These are phyloP conservation scores for Manacus vitellinus DNA, from an alignment of 2,113 vertebrate species.

Conservation along the genomic window DNA sequence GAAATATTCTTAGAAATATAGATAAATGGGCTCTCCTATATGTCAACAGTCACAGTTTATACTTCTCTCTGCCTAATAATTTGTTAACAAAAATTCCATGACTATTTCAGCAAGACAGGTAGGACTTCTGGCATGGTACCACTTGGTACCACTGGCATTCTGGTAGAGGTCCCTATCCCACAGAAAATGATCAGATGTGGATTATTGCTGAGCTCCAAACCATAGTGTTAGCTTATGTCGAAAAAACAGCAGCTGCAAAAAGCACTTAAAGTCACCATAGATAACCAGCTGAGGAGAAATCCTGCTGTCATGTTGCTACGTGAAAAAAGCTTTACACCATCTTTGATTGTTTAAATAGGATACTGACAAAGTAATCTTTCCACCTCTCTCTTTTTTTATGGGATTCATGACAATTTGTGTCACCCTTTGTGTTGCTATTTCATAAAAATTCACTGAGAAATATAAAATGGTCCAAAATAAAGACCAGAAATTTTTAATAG, in stretches of 20 bases:
- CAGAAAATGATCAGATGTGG: rapidly evolving
- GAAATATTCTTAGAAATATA: background rate
- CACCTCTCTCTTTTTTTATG: rapidly evolving
- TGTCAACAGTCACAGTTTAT: background rate
- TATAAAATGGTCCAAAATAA: background rate
- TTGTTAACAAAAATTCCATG: background rate
- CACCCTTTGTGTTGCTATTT: background rate
- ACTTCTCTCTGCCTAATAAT: background rate
- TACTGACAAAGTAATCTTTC: background rate
- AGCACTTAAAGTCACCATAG: background rate
- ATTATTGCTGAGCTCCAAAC: background rate
- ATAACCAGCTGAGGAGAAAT: background rate
- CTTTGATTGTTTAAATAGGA: background rate
- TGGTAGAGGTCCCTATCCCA: rapidly evolving
- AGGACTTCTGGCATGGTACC: background rate
- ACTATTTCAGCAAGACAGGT: background rate
- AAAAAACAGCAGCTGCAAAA: background rate
- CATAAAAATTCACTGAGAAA: background rate
- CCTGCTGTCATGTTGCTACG: background rate
- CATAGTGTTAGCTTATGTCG: background rate
- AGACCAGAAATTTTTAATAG: background rate
- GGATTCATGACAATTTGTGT: background rate
- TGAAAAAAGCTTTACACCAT: rapidly evolving
- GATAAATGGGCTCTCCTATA: background rate
- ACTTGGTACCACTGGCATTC: background rate